Conservation (phyloP, 2,797 vertebrate species). For the Siniperca obscura region DNA sequence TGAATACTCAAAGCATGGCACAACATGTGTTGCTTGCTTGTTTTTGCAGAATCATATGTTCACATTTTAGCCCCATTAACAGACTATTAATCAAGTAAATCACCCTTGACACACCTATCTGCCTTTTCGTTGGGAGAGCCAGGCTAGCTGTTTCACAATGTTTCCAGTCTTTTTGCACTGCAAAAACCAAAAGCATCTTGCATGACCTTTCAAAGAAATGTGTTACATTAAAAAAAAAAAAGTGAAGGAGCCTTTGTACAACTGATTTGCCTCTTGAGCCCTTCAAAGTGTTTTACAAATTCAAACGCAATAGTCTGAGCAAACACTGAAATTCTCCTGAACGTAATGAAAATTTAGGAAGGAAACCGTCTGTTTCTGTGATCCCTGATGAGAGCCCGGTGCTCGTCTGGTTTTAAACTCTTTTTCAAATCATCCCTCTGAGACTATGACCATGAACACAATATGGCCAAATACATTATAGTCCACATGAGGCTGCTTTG, state of each 20-base stretch:
- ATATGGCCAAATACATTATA: conserved; percentile 26
- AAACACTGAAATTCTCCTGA: conserved; percentile 27
- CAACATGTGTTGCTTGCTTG: neutral
- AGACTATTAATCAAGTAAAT: too few relatives aligned
- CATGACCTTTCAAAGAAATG: conserved; percentile 3
- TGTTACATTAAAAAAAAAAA: neutral
- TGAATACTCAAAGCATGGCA: neutral
- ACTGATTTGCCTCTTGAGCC: conserved; percentile 20
- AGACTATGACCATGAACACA: conserved; percentile 24
- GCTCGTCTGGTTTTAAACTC: neutral
- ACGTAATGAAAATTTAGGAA: conserved; percentile 26
- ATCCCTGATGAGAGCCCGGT: conserved; percentile 15
- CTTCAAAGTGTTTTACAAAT: conserved; percentile 31
- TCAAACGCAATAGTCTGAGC: conserved; percentile 30
- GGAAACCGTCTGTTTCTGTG: neutral
- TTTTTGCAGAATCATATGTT: neutral
- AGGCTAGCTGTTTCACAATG: too few relatives aligned
- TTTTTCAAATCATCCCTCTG: conserved; percentile 1
- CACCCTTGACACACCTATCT: too few relatives aligned
- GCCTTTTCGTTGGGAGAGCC: too few relatives aligned
- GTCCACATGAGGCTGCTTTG: conserved; percentile 41
- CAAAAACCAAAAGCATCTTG: neutral
- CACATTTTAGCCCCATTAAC: neutral
- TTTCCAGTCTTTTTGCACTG: neutral
- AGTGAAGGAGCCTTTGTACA: neutral